Evolutionary conservation across 2,888 invertebrate genomes (phyloP).

Genomic region (Uropetala carovei): DNA sequence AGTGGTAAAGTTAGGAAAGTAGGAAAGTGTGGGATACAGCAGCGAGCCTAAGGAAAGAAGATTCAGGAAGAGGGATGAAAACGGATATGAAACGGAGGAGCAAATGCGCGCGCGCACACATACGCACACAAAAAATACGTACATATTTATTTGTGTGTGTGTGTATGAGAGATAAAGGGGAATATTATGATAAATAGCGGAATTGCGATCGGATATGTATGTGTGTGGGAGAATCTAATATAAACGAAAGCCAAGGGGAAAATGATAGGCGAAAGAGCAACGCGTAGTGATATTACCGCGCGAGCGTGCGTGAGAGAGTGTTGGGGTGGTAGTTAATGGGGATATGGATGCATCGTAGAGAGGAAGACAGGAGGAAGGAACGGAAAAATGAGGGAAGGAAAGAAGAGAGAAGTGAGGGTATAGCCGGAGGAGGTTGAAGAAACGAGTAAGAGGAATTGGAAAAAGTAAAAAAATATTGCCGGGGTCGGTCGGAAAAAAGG

Average conservation of each 20-base stretch:
- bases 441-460: not conserved
- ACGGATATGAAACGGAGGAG: too few relatives aligned
- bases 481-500: not conserved
- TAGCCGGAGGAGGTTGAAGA: not conserved
- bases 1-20: not conserved
- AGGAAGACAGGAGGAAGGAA: not conserved
- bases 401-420: not conserved
- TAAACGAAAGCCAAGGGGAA: not conserved
- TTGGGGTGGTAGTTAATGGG: too few relatives aligned
- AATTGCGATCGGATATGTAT: too few relatives aligned
- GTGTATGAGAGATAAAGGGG: too few relatives aligned
- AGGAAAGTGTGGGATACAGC: not conserved
- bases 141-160: too few relatives aligned
- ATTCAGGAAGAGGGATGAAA: not conserved
- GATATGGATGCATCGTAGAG: too few relatives aligned
- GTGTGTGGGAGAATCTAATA: not conserved
- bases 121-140: too few relatives aligned
- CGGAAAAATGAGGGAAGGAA: not conserved
- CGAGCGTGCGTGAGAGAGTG: too few relatives aligned
- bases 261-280: not conserved
- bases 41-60: not conserved
- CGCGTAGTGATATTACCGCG: too few relatives aligned
- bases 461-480: not conserved
- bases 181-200: too few relatives aligned
- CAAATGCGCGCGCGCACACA: too few relatives aligned